These are phyloP conservation scores for Leucozona laternaria DNA, from an alignment of 2,888 invertebrate species.

Conservation along the genomic window DNA sequence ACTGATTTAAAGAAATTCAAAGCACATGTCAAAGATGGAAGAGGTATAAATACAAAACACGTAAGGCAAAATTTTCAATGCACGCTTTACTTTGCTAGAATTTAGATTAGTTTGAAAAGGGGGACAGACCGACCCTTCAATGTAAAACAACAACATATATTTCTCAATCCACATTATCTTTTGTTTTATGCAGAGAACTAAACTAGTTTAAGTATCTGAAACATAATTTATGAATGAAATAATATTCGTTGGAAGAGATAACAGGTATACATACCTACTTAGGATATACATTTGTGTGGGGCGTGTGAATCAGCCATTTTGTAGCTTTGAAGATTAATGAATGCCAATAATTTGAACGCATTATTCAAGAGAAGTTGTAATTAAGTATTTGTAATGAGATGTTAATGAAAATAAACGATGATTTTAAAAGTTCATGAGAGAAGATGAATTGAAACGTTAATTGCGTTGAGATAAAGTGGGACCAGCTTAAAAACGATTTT, in stretches of 20 bases:
- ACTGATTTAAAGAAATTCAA: neutral
- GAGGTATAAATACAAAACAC: neutral
- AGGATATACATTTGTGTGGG: conserved; percentile 19
- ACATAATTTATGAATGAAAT: conserved; percentile 29
- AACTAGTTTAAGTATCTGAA: conserved; percentile 9
- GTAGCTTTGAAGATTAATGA: conserved; percentile 24
- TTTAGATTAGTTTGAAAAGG: too few species aligned
- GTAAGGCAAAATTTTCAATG: neutral
- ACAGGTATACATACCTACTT: neutral
- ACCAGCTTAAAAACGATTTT: neutral
- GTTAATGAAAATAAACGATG: conserved; percentile 4
- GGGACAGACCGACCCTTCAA: neutral
- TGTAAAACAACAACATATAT: neutral
- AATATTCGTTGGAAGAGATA: conserved; percentile 2
- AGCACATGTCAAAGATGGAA: neutral
- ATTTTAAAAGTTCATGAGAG: neutral
- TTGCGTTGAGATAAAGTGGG: conserved; percentile 3
- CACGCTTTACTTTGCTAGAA: neutral
- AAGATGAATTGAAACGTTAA: conserved; percentile 1
- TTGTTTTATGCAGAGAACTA: conserved; percentile 1
- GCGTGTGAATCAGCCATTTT: conserved; percentile 35
- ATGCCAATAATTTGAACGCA: neutral
- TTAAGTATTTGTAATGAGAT: conserved; percentile 27
- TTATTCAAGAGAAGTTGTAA: conserved; percentile 8
- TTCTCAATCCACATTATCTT: neutral